phyloP scores from a whole-genome alignment of 2,888 invertebrate genomes.

The Clanis bilineata region DNA sequence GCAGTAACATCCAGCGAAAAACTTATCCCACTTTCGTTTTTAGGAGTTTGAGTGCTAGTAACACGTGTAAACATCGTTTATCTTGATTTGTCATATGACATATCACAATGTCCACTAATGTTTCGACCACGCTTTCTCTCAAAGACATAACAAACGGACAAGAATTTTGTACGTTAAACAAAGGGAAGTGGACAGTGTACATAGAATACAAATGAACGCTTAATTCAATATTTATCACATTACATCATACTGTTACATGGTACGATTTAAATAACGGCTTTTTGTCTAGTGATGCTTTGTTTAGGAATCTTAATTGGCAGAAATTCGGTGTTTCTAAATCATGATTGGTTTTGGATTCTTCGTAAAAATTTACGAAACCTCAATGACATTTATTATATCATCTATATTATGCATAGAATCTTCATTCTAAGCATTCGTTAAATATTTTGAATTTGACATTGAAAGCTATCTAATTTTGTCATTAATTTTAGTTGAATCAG shows the following conservation, averaged over 20 bases:
- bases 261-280: neutral
- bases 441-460: too few relatives aligned
- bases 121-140: neutral
- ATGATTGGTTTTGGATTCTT: neutral
- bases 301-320: neutral
- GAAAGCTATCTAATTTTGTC: too few relatives aligned
- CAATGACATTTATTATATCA: too few relatives aligned
- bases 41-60: too few relatives aligned
- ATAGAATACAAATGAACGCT: neutral
- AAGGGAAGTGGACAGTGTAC: neutral
- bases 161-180: constrained; percentile 6
- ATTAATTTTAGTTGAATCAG: too few relatives aligned
- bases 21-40: too few relatives aligned
- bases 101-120: neutral
- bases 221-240: constrained; percentile 1
- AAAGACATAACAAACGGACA: neutral
- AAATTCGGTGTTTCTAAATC: too few relatives aligned
- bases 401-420: too few relatives aligned
- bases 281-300: neutral
- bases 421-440: too few relatives aligned
- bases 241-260: neutral
- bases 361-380: too few relatives aligned
- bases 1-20: too few relatives aligned
- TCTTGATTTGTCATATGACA: neutral
- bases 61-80: too few relatives aligned